Evolutionary conservation across 2,888 invertebrate genomes (phyloP).

Genomic region (Eurytoma californica): DNA sequence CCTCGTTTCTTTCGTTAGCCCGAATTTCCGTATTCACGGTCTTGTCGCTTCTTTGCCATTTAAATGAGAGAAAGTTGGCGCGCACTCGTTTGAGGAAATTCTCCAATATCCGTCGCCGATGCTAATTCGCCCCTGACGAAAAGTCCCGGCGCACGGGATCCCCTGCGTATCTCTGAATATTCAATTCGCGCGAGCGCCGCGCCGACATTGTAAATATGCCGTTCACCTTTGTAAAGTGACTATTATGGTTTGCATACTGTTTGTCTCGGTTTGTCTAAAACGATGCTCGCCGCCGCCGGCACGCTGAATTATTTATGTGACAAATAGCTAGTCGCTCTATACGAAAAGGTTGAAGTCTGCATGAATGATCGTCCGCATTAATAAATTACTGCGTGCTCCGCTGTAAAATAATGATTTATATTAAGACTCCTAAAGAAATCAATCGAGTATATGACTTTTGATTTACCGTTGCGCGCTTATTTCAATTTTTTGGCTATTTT

Average conservation of each 20-base stretch:
- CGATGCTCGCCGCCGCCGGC: constrained; percentile 1
- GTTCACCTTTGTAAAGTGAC: constrained; percentile 13
- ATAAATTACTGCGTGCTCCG: no score
- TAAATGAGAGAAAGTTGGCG: constrained; percentile 36
- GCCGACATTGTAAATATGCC: constrained; percentile 31
- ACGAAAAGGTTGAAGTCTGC: constrained; percentile 18
- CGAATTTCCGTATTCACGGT: constrained; percentile 14
- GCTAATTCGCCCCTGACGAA: constrained; percentile 7
- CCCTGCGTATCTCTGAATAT: background rate
- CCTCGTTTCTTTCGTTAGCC: background rate
- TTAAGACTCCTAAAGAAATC: no score
- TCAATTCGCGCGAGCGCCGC: background rate
- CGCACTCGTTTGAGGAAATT: background rate
- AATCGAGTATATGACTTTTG: no score
- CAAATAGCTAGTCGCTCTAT: constrained; percentile 8
- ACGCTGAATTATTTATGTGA: constrained; percentile 40
- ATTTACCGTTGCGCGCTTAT: background rate
- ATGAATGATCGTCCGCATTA: constrained; percentile 17
- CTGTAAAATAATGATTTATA: constrained; percentile 10
- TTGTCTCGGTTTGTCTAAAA: constrained; percentile 3
- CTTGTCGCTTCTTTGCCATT: constrained; percentile 17
- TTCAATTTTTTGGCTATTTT: no score
- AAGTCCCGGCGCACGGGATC: background rate
- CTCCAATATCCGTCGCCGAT: constrained; percentile 6
- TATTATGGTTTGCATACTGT: constrained; percentile 11